Percentiles rank a stretch among this genome's conserved stretches.
Evolutionary conservation across 2,113 vertebrate species (phyloP).

Genomic region (Microtus richardsoni): DNA sequence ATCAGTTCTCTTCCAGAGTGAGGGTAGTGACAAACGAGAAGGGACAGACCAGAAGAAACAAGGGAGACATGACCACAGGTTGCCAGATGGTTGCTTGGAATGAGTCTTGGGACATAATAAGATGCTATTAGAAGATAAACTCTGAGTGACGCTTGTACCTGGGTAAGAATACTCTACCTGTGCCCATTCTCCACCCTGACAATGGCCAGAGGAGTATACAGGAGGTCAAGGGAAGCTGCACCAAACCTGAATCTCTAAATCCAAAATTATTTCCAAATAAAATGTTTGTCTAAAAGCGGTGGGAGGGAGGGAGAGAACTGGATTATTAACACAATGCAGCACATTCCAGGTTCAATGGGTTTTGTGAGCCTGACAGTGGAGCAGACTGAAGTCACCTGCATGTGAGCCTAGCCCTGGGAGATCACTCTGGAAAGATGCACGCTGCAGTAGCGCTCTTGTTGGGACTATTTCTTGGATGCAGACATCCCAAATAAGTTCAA

Average conservation of each 20-base stretch:
- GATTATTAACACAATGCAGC: not conserved
- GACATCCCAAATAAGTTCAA: not conserved
- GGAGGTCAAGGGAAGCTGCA: not conserved
- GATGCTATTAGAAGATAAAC: not conserved
- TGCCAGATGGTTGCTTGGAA: too few species aligned
- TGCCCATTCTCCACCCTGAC: not conserved
- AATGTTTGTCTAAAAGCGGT: not conserved
- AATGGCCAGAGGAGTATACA: fast-evolving
- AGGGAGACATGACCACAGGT: not conserved
- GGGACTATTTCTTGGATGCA: not conserved
- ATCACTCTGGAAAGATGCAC: not conserved
- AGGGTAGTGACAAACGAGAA: not conserved
- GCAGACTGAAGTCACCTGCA: fast-evolving
- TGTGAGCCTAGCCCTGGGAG: not conserved
- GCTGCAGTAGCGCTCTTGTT: too few species aligned
- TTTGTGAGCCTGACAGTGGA: not conserved
- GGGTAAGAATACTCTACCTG: too few species aligned
- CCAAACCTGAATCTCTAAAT: not conserved
- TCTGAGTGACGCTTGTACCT: not conserved
- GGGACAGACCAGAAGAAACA: not conserved
- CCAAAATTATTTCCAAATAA: constrained; percentile 18
- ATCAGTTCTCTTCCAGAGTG: not conserved
- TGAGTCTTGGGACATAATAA: not conserved
- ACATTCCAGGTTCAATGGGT: not conserved
- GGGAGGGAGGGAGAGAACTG: not conserved